Conservation (phyloP, 92 coral and sea anemone genomes). For the Heteractis magnifica region DNA sequence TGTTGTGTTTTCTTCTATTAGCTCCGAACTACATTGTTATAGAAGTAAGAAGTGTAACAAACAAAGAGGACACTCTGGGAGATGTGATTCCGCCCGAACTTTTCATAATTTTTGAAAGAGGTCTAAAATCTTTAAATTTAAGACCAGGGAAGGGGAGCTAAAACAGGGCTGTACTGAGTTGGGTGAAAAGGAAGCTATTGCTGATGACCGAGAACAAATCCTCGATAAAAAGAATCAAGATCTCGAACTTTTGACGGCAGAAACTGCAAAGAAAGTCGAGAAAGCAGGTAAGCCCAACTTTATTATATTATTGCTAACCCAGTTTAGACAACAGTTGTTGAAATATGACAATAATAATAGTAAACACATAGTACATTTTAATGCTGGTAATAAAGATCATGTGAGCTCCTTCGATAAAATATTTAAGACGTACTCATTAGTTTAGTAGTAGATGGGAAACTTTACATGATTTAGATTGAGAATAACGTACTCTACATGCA, state of each 20-base stretch:
- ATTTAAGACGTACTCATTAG: too few relatives aligned
- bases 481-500: too few relatives aligned
- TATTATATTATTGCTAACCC: too few relatives aligned
- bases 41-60: neutral
- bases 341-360: too few relatives aligned
- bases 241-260: neutral
- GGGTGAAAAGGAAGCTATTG: conserved; percentile 18
- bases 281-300: neutral
- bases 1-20: too few relatives aligned
- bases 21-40: neutral
- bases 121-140: neutral
- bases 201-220: neutral
- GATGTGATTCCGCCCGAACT: neutral
- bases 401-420: too few relatives aligned
- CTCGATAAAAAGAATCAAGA: neutral
- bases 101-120: conserved; percentile 1
- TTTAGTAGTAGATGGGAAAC: too few relatives aligned
- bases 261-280: neutral
- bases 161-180: neutral
- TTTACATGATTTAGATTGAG: too few relatives aligned
- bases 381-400: too few relatives aligned
- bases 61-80: neutral
- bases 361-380: too few relatives aligned
- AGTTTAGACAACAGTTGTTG: too few relatives aligned
- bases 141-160: conserved; percentile 7